A percentile compares a stretch with the other conserved stretches of the same genome.
These are phyloP conservation scores for Labeo calbasu DNA, from an alignment of 2,797 vertebrate species.

Conservation along the genomic window DNA sequence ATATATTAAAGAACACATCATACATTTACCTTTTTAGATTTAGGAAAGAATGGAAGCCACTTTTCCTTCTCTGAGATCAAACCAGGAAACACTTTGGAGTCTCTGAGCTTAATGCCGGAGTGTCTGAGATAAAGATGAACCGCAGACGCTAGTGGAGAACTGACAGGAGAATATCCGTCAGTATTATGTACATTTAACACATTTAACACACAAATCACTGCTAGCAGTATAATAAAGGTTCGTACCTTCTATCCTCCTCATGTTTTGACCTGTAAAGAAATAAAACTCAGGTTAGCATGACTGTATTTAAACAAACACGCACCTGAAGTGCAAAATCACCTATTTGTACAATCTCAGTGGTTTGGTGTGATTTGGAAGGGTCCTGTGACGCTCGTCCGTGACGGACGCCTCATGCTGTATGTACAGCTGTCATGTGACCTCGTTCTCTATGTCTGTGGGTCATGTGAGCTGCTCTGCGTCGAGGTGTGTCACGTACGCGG, in stretches of 20 bases:
- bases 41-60: conserved; percentile 90
- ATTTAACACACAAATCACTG: not conserved
- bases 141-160: conserved; percentile 87
- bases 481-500: conserved; percentile 18
- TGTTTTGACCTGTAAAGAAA: conserved; percentile 86
- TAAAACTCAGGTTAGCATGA: conserved; percentile 12
- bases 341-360: not conserved
- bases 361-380: not conserved
- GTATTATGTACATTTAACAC: too few relatives aligned
- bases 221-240: too few relatives aligned
- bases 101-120: conserved; percentile 85
- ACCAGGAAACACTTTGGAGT: conserved; percentile 78
- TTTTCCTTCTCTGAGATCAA: conserved; percentile 88
- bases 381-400: not conserved
- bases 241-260: conserved; percentile 92
- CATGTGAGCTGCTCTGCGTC: conserved; percentile 63
- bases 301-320: not conserved
- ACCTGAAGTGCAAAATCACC: not conserved
- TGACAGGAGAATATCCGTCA: conserved; percentile 56
- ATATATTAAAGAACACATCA: not conserved
- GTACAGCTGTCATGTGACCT: conserved; percentile 10
- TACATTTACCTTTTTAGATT: conserved; percentile 86
- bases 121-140: conserved; percentile 88
- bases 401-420: conserved; percentile 8
- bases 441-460: conserved; percentile 46